phyloP scores from a whole-genome alignment of 2,888 invertebrate genomes.

The Trichopoda pennipes region DNA sequence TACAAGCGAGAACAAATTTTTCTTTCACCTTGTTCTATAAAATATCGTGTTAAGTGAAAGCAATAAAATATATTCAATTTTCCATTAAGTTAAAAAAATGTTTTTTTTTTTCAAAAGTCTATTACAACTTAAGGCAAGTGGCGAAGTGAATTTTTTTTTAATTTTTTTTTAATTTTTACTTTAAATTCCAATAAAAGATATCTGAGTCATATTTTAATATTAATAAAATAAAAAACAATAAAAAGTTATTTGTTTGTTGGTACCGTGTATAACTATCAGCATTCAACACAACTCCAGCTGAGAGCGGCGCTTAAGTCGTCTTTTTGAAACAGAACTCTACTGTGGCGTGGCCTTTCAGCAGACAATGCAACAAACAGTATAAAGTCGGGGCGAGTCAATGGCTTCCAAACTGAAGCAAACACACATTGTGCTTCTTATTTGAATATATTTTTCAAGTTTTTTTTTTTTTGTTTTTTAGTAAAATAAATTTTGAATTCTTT shows the following conservation, averaged over 20 bases:
- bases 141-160: slow-evolving; percentile 57
- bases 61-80: background rate
- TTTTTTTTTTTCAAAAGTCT: slow-evolving; percentile 10
- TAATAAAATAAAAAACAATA: slow-evolving; percentile 59
- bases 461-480: slow-evolving; percentile 27
- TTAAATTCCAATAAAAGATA: slow-evolving; percentile 36
- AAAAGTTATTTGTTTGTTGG: slow-evolving; percentile 29
- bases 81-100: background rate
- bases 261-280: background rate
- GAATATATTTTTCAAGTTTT: background rate
- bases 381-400: slow-evolving; percentile 68
- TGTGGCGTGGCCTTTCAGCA: background rate
- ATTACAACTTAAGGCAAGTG: slow-evolving; percentile 32
- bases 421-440: slow-evolving; percentile 19
- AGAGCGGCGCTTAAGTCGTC: slow-evolving; percentile 65
- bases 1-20: slow-evolving; percentile 42
- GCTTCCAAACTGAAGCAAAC: slow-evolving; percentile 69
- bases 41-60: slow-evolving; percentile 7
- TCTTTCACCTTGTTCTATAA: slow-evolving; percentile 14
- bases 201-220: slow-evolving; percentile 64
- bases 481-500: slow-evolving; percentile 37
- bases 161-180: slow-evolving; percentile 40
- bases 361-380: slow-evolving; percentile 43
- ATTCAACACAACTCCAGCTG: slow-evolving; percentile 59
- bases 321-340: slow-evolving; percentile 1